These are phyloP conservation scores for Acrobasis repandana DNA, from an alignment of 2,888 invertebrate species.

Conservation along the genomic window DNA sequence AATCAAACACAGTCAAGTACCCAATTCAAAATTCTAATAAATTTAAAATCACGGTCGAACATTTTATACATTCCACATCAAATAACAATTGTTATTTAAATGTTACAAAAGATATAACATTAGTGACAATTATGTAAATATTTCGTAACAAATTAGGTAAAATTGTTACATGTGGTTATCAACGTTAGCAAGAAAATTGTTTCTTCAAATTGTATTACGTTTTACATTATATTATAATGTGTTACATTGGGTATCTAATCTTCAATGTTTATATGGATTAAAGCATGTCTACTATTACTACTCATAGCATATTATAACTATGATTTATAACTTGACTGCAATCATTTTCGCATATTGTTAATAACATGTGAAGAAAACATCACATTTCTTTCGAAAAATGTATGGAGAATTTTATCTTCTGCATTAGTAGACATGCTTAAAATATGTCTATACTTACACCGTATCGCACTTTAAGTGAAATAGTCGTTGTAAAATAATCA, in stretches of 20 bases:
- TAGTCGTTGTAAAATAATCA: constrained; percentile 50
- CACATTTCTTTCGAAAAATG: no score
- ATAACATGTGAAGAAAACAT: no score
- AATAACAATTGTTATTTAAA: constrained; percentile 5
- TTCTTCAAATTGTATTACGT: constrained; percentile 1
- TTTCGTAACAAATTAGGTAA: constrained; percentile 24
- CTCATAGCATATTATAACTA: not conserved
- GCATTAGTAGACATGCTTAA: constrained; percentile 11
- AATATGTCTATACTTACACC: constrained; percentile 21
- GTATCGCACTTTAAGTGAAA: constrained; percentile 31
- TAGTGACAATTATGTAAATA: constrained; percentile 16
- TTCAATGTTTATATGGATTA: not conserved
- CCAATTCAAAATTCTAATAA: constrained; percentile 5
- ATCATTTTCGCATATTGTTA: not conserved
- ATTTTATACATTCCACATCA: constrained; percentile 8
- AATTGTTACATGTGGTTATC: constrained; percentile 19
- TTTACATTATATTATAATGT: not conserved
- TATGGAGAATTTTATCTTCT: not conserved
- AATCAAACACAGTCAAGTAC: no score
- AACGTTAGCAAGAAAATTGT: constrained; percentile 25
- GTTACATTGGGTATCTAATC: constrained; percentile 4
- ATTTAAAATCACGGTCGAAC: not conserved
- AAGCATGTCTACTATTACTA: constrained; percentile 11
- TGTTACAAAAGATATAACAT: constrained; percentile 8
- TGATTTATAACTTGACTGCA: not conserved